These are phyloP conservation scores for Papilio gigon DNA, from an alignment of 2,888 invertebrate species.

Conservation along the genomic window DNA sequence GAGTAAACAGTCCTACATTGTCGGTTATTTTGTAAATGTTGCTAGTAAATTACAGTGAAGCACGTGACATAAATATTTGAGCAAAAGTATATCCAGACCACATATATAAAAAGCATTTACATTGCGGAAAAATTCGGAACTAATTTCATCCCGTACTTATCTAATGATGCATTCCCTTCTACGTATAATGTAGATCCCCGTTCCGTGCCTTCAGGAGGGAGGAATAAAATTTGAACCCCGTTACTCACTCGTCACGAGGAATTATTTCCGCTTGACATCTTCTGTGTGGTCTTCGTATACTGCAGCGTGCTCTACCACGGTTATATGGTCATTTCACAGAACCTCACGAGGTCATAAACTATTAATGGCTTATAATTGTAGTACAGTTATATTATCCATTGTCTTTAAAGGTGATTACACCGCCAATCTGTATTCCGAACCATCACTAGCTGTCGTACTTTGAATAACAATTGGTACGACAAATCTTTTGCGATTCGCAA, in stretches of 20 bases:
- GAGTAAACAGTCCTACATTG: constrained; percentile 21
- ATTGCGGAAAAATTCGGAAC: not conserved
- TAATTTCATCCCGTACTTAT: not conserved
- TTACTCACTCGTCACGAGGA: no score
- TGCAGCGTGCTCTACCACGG: no score
- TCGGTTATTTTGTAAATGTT: not conserved
- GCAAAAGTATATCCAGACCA: no score
- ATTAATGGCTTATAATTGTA: constrained; percentile 23
- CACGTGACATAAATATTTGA: not conserved
- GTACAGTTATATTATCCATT: constrained; percentile 36
- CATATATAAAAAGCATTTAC: no score
- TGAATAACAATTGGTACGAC: constrained; percentile 36
- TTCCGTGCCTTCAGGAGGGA: no score
- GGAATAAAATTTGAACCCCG: no score
- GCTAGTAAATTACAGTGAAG: not conserved
- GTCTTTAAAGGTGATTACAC: constrained; percentile 38
- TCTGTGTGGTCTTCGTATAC: no score
- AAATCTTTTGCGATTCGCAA: constrained; percentile 39
- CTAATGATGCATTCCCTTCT: no score
- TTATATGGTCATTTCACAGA: constrained; percentile 10
- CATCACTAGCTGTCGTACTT: not conserved
- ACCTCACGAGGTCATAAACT: constrained; percentile 8
- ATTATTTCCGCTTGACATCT: no score
- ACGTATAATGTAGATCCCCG: no score
- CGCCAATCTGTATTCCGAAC: constrained; percentile 33